These are phyloP conservation scores for Anisognathus igniventris DNA, from an alignment of 2,797 vertebrate species.

Conservation along the genomic window DNA sequence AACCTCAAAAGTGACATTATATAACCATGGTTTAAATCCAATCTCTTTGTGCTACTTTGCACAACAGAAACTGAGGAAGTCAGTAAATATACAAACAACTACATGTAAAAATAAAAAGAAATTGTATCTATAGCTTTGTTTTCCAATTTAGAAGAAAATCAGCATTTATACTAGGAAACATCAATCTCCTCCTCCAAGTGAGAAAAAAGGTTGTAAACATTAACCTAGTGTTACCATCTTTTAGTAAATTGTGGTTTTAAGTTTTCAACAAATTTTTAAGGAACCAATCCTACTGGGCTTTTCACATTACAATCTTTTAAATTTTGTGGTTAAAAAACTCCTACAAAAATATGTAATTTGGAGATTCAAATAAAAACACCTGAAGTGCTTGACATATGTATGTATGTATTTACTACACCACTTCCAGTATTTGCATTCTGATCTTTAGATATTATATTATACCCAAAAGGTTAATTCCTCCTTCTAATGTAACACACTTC, in stretches of 20 bases:
- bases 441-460: constrained; percentile 25
- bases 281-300: constrained; percentile 33
- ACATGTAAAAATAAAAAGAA: neutral
- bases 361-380: constrained; percentile 55
- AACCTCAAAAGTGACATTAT: neutral
- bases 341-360: constrained; percentile 65
- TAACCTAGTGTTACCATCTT: constrained; percentile 3
- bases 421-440: constrained; percentile 32
- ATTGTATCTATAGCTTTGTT: neutral
- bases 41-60: neutral
- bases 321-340: neutral
- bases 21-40: neutral
- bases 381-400: constrained; percentile 5
- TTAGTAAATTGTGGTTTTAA: constrained; percentile 61
- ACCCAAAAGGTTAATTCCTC: neutral
- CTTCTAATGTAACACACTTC: constrained; percentile 19
- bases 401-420: constrained; percentile 3
- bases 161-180: neutral
- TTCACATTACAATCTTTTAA: constrained; percentile 17
- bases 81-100: neutral
- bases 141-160: neutral
- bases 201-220: neutral
- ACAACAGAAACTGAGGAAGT: neutral
- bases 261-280: constrained; percentile 57
- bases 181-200: constrained; percentile 18